Conservation (phyloP, 2,888 invertebrate species). For the Adelphocoris suturalis region DNA sequence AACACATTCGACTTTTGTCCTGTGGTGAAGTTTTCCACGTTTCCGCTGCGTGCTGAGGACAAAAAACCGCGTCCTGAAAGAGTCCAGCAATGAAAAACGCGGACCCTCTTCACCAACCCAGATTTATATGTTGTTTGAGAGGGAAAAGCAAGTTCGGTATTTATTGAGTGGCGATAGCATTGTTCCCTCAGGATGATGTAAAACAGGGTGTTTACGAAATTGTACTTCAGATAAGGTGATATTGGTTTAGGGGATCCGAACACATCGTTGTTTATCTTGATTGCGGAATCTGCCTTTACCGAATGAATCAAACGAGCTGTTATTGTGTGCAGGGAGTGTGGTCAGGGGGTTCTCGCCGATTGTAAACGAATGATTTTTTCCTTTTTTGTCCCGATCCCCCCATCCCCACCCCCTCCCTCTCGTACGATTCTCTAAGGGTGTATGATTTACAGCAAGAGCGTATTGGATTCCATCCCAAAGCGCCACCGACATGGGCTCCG, state of each 20-base stretch:
- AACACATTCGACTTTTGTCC: neutral
- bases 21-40: neutral
- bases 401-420: neutral
- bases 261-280: slow-evolving; percentile 54
- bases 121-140: slow-evolving; percentile 41
- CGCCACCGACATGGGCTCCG: neutral
- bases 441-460: slow-evolving; percentile 37
- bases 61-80: neutral
- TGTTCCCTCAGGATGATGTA: slow-evolving; percentile 47
- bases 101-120: slow-evolving; percentile 33
- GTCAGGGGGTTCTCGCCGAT: neutral
- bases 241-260: slow-evolving; percentile 48
- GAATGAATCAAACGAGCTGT: slow-evolving; percentile 51
- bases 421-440: neutral
- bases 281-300: slow-evolving; percentile 34
- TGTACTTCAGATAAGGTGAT: slow-evolving; percentile 54
- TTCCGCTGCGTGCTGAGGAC: neutral
- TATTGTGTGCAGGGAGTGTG: slow-evolving; percentile 42
- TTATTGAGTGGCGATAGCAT: slow-evolving; percentile 51
- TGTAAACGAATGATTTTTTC: slow-evolving; percentile 48
- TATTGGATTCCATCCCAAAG: slow-evolving; percentile 38
- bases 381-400: neutral
- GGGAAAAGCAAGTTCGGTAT: slow-evolving; percentile 35
- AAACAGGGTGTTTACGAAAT: slow-evolving; percentile 51
- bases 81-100: neutral